Conservation (phyloP, 2,888 invertebrate genomes). For the Acronicta alni region DNA sequence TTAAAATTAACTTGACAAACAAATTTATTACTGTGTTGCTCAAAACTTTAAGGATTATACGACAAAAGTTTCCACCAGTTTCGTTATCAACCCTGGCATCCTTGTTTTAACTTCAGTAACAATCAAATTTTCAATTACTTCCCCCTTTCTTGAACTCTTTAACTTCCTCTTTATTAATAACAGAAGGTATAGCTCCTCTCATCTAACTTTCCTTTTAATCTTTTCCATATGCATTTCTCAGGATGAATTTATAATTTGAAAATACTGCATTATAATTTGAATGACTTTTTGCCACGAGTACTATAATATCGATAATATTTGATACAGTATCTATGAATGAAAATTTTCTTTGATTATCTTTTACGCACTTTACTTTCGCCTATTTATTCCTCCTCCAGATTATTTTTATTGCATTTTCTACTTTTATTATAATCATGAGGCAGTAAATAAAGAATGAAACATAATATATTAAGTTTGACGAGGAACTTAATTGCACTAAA, state of each 20-base stretch:
- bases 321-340: constrained; percentile 74
- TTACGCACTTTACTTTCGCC: constrained; percentile 83
- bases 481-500: constrained; percentile 81
- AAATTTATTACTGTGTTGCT: constrained; percentile 19
- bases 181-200: constrained; percentile 70
- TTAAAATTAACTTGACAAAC: constrained; percentile 15
- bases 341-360: constrained; percentile 63
- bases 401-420: constrained; percentile 79
- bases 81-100: constrained; percentile 73
- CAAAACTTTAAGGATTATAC: constrained; percentile 30
- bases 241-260: constrained; percentile 65
- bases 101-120: constrained; percentile 78
- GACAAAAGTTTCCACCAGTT: constrained; percentile 68
- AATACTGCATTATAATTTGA: constrained; percentile 76
- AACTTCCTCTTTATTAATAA: constrained; percentile 69
- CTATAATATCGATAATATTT: no score
- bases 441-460: constrained; percentile 81
- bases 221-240: constrained; percentile 74
- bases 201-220: constrained; percentile 70
- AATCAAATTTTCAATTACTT: constrained; percentile 78
- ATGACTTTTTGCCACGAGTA: constrained; percentile 69
- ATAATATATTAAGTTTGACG: constrained; percentile 75
- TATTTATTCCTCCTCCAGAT: constrained; percentile 73
- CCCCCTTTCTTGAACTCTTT: constrained; percentile 72
- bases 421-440: constrained; percentile 74